Evolutionary conservation across 2,797 vertebrate genomes (phyloP).

Genomic region (Miichthys miiuy): DNA sequence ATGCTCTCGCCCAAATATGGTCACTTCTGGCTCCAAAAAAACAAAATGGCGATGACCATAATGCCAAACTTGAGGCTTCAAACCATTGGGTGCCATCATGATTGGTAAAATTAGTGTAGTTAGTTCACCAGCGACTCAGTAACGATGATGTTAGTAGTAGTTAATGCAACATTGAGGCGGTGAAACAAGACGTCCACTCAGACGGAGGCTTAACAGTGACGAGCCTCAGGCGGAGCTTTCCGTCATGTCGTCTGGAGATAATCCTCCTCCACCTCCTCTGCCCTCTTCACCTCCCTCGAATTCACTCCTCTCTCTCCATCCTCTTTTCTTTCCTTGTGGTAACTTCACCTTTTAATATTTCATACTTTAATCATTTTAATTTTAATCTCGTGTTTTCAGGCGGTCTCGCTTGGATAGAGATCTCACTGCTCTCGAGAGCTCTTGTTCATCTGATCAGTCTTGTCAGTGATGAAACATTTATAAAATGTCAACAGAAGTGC

Average conservation of each 20-base stretch:
- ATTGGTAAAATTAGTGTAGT: too few relatives aligned
- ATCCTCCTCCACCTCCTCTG: slow-evolving; percentile 12
- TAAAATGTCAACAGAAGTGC: slow-evolving; percentile 38
- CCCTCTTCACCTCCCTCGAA: slow-evolving; percentile 37
- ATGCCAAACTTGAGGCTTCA: too few relatives aligned
- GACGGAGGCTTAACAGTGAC: background rate
- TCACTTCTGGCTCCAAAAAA: too few relatives aligned
- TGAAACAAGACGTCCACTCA: background rate
- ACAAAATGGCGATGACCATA: too few relatives aligned
- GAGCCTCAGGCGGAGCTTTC: slow-evolving; percentile 18
- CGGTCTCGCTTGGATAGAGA: background rate
- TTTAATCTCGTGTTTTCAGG: slow-evolving; percentile 23
- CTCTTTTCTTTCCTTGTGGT: background rate
- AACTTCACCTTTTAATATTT: slow-evolving; percentile 30
- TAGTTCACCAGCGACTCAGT: too few relatives aligned
- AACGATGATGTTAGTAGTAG: background rate
- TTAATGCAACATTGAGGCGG: too few relatives aligned
- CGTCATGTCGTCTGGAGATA: slow-evolving; percentile 13
- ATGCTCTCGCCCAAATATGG: too few relatives aligned
- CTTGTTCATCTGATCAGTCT: slow-evolving; percentile 21
- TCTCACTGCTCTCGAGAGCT: background rate
- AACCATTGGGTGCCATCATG: too few relatives aligned
- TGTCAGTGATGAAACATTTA: slow-evolving; percentile 39
- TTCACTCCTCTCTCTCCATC: background rate
- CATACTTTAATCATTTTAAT: slow-evolving; percentile 16